Percentiles rank a stretch among this genome's conserved stretches.
phyloP scores from a whole-genome alignment of 1,140 invertebrate species.

The Atta colombica region DNA sequence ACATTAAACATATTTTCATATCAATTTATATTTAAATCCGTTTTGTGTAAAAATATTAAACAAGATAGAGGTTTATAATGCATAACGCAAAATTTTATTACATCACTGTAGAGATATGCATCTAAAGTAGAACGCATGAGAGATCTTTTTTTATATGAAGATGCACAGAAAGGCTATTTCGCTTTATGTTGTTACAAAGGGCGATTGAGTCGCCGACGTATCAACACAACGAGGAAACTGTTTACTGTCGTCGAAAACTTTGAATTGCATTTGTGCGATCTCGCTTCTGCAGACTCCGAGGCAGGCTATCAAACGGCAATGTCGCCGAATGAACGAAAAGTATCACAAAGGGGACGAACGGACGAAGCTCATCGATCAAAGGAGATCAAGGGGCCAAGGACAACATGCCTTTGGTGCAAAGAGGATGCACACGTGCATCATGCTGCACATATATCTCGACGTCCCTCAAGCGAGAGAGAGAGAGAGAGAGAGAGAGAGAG shows the following conservation, averaged over 20 bases:
- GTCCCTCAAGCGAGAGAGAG: conserved; percentile 31
- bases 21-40: background rate
- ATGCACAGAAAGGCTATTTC: conserved; percentile 46
- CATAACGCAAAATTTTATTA: conserved; percentile 19
- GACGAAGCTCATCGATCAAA: conserved; percentile 56
- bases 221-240: conserved; percentile 57
- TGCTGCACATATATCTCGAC: conserved; percentile 17
- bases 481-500: conserved; percentile 3
- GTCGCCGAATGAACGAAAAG: conserved; percentile 64
- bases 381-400: conserved; percentile 53
- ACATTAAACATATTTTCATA: background rate
- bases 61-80: conserved; percentile 24
- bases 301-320: conserved; percentile 54
- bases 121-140: conserved; percentile 21
- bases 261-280: conserved; percentile 63
- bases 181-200: conserved; percentile 62
- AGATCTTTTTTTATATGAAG: conserved; percentile 39
- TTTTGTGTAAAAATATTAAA: background rate
- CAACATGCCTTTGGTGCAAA: conserved; percentile 43
- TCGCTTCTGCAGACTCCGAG: conserved; percentile 44
- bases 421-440: conserved; percentile 49
- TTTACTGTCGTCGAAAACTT: conserved; percentile 61
- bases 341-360: conserved; percentile 57
- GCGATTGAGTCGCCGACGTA: conserved; percentile 49
- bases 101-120: conserved; percentile 33